Evolutionary conservation across 2,888 invertebrate genomes (phyloP).

Genomic region (Panopea generosa): DNA sequence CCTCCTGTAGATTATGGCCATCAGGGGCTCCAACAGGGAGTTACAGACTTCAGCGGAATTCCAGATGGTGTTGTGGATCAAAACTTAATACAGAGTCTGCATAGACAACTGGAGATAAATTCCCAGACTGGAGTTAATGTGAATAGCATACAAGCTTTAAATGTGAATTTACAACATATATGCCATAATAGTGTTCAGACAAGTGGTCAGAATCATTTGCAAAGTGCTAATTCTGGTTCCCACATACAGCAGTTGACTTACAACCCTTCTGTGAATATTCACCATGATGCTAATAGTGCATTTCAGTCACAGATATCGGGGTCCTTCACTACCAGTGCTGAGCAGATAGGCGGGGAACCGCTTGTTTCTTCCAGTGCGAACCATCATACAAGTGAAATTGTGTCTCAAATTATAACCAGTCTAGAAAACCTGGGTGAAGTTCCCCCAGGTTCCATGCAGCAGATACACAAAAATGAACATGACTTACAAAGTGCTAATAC

Average conservation of each 20-base stretch:
- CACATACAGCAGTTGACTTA: conserved; percentile 21
- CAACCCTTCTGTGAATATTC: conserved; percentile 43
- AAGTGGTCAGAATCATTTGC: conserved; percentile 20
- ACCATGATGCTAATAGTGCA: conserved; percentile 47
- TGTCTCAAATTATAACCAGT: conserved; percentile 59
- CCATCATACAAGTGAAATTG: conserved; percentile 48
- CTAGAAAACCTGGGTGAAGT: conserved; percentile 56
- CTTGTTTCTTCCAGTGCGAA: conserved; percentile 3
- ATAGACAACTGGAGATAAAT: conserved; percentile 36
- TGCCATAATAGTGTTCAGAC: conserved; percentile 13
- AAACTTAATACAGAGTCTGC: conserved; percentile 31
- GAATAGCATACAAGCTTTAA: conserved; percentile 37
- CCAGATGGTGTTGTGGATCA: conserved; percentile 30
- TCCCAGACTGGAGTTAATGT: conserved; percentile 37
- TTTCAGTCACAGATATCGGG: conserved; percentile 50
- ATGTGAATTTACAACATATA: conserved; percentile 16
- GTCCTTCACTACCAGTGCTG: conserved; percentile 31
- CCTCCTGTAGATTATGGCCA: conserved; percentile 27
- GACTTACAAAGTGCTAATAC: conserved; percentile 23
- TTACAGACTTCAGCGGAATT: conserved; percentile 27
- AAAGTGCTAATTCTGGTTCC: not conserved
- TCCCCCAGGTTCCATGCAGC: conserved; percentile 56
- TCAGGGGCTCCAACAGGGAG: conserved; percentile 20
- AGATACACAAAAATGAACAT: conserved; percentile 35
- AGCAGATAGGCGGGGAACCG: conserved; percentile 3